Evolutionary conservation across 2,113 vertebrate genomes (phyloP).

Genomic region (Glaucomys volans): DNA sequence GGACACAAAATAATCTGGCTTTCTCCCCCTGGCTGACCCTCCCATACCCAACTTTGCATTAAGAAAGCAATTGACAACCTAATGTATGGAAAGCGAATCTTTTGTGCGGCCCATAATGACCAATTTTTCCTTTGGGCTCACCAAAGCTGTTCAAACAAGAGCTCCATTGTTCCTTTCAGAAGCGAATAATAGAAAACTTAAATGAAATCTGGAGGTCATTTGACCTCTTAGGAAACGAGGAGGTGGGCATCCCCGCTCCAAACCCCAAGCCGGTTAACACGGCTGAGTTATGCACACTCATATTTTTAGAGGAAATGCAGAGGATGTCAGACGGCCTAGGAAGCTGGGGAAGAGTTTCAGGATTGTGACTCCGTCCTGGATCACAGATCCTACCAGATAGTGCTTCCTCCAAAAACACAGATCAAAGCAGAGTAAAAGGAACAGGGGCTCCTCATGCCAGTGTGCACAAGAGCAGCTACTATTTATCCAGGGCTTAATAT

Average conservation of each 20-base stretch:
- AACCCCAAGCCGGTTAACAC: slow-evolving; percentile 59
- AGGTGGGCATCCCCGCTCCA: slow-evolving; percentile 79
- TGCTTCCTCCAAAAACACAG: not conserved
- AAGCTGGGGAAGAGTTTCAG: not conserved
- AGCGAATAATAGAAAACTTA: slow-evolving; percentile 88
- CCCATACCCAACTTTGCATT: slow-evolving; percentile 83
- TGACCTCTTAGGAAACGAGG: slow-evolving; percentile 84
- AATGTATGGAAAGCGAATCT: slow-evolving; percentile 88
- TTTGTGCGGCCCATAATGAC: slow-evolving; percentile 87
- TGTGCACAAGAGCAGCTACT: not conserved
- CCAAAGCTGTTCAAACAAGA: slow-evolving; percentile 90
- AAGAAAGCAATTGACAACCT: slow-evolving; percentile 87
- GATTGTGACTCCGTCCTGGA: not conserved
- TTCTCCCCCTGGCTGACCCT: slow-evolving; percentile 54
- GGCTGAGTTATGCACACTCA: slow-evolving; percentile 52
- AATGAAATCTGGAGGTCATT: slow-evolving; percentile 89
- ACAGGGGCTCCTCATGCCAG: not conserved
- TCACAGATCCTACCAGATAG: not conserved
- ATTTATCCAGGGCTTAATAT: not conserved
- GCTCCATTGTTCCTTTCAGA: slow-evolving; percentile 88
- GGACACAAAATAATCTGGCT: slow-evolving; percentile 85
- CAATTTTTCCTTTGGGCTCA: slow-evolving; percentile 87
- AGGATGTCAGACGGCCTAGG: not conserved
- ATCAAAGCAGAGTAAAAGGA: not conserved
- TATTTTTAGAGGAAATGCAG: slow-evolving; percentile 62